These are phyloP conservation scores for Acleris holmiana DNA, from an alignment of 2,888 invertebrate species.

Conservation along the genomic window DNA sequence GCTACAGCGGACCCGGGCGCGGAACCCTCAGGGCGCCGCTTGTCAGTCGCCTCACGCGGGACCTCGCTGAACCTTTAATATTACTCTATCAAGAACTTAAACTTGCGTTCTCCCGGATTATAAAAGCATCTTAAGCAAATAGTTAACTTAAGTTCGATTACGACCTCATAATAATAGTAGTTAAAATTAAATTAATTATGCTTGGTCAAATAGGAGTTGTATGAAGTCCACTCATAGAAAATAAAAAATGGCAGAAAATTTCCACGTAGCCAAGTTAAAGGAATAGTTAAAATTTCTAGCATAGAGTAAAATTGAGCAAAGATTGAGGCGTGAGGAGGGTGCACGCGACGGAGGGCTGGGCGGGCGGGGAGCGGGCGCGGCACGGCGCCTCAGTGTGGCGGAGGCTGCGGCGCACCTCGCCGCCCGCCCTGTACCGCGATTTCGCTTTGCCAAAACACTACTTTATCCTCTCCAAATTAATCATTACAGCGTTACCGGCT, in stretches of 20 bases:
- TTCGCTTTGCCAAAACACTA: constrained; percentile 42
- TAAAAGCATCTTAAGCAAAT: not conserved
- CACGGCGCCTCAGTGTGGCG: constrained; percentile 73
- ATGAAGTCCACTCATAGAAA: not conserved
- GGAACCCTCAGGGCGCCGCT: constrained; percentile 32
- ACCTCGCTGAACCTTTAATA: constrained; percentile 16
- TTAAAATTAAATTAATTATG: too few relatives aligned
- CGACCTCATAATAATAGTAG: too few relatives aligned
- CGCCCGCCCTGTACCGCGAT: constrained; percentile 67
- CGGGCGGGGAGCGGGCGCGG: constrained; percentile 34
- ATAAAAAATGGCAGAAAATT: not conserved
- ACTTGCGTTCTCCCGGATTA: not conserved
- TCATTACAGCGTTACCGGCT: constrained; percentile 30
- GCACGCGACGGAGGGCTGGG: constrained; percentile 37
- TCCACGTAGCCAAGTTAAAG: constrained; percentile 44
- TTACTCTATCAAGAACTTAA: constrained; percentile 11
- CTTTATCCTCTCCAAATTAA: constrained; percentile 34
- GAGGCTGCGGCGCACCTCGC: constrained; percentile 77
- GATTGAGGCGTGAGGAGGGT: constrained; percentile 52
- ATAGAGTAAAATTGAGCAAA: constrained; percentile 73
- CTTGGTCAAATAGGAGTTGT: too few relatives aligned
- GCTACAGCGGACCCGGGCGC: constrained; percentile 47
- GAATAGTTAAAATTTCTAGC: constrained; percentile 70
- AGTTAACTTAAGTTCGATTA: too few relatives aligned
- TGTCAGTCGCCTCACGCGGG: constrained; percentile 41